Evolutionary conservation across 2,797 vertebrate species (phyloP).

Genomic region (Pempheris klunzingeri): DNA sequence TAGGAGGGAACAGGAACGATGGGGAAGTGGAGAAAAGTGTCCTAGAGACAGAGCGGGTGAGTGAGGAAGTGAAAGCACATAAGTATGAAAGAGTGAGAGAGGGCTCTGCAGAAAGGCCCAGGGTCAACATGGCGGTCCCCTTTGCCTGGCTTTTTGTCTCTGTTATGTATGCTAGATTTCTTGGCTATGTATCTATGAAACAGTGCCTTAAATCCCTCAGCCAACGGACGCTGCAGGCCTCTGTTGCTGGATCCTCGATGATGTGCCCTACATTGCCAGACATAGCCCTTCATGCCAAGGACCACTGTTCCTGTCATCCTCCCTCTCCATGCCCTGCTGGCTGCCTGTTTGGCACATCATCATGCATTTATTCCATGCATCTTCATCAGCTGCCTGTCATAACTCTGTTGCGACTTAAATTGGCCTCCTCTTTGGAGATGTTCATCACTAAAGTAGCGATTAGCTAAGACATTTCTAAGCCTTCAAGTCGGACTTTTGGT

Average conservation of each 20-base stretch:
- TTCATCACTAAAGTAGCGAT: constrained; percentile 21
- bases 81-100: constrained; percentile 8
- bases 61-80: constrained; percentile 22
- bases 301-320: constrained; percentile 41
- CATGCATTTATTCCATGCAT: constrained; percentile 49
- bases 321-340: constrained; percentile 37
- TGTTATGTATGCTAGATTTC: constrained; percentile 60
- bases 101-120: constrained; percentile 53
- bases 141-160: constrained; percentile 61
- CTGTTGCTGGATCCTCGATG: constrained; percentile 48
- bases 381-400: constrained; percentile 72
- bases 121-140: constrained; percentile 51
- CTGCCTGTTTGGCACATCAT: constrained; percentile 54
- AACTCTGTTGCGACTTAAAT: constrained; percentile 24
- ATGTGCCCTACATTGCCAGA: constrained; percentile 50
- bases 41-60: constrained; percentile 28
- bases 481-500: not conserved
- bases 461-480: not conserved
- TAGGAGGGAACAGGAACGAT: constrained; percentile 20
- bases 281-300: constrained; percentile 48
- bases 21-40: constrained; percentile 43
- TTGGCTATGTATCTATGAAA: constrained; percentile 71
- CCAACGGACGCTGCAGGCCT: constrained; percentile 45
- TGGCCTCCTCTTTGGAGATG: constrained; percentile 23
- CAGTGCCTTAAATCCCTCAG: constrained; percentile 72